These are phyloP conservation scores for Amphiura filiformis DNA, from an alignment of 35 echinoderm and acorn worm genomes.

Conservation along the genomic window DNA sequence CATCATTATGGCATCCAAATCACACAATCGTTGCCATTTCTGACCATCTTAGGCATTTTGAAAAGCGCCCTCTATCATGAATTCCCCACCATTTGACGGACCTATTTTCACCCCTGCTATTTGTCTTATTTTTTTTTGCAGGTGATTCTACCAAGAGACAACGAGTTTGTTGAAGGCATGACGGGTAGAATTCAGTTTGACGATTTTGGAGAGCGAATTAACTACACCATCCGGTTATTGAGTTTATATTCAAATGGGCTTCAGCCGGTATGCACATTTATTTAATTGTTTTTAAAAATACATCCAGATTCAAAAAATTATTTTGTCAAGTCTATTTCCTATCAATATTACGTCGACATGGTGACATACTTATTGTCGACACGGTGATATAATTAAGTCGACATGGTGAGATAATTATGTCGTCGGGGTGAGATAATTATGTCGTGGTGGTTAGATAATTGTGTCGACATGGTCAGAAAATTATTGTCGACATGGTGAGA, in stretches of 20 bases:
- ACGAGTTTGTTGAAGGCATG: constrained; percentile 23
- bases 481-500: too few species aligned
- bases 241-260: constrained; percentile 38
- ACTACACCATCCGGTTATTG: constrained; percentile 65
- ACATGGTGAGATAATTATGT: too few species aligned
- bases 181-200: constrained; percentile 71
- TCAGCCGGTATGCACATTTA: constrained; percentile 38
- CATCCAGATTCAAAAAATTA: background rate
- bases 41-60: too few species aligned
- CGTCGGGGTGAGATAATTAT: background rate
- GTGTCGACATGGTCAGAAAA: too few species aligned
- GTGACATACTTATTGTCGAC: background rate
- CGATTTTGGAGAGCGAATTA: constrained; percentile 51
- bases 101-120: too few species aligned
- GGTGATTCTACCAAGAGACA: background rate
- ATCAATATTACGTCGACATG: background rate
- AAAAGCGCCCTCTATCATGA: too few species aligned
- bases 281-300: background rate
- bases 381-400: background rate
- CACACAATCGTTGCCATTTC: too few species aligned
- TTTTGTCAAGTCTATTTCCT: too few species aligned
- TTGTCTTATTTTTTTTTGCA: background rate
- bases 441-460: too few species aligned
- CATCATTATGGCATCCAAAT: too few species aligned
- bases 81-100: too few species aligned